phyloP scores from a whole-genome alignment of 2,113 vertebrate species.

The Heloderma charlesbogerti region DNA sequence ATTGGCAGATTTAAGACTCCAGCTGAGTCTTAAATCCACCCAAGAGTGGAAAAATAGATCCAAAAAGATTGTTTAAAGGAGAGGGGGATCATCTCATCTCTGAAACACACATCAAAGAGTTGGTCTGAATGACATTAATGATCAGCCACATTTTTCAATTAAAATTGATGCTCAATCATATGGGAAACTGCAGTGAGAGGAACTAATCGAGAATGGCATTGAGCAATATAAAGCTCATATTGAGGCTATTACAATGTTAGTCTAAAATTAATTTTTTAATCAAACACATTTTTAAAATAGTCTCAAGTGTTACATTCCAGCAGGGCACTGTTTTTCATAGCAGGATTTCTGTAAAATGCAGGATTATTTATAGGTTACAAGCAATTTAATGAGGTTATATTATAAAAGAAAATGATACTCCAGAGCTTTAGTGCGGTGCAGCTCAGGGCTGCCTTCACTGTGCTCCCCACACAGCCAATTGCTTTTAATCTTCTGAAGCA shows the following conservation, averaged over 20 bases:
- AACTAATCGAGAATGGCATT: slow-evolving; percentile 61
- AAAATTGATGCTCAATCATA: slow-evolving; percentile 49
- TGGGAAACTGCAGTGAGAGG: slow-evolving; percentile 40
- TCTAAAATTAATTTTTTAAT: slow-evolving; percentile 67
- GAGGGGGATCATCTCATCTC: slow-evolving; percentile 25
- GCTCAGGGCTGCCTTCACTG: slow-evolving; percentile 50
- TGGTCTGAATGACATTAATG: slow-evolving; percentile 32
- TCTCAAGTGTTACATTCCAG: slow-evolving; percentile 66
- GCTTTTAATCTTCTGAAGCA: slow-evolving; percentile 68
- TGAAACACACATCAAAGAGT: slow-evolving; percentile 18
- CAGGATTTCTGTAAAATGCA: slow-evolving; percentile 61
- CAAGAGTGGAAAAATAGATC: slow-evolving; percentile 32
- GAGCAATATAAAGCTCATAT: slow-evolving; percentile 53
- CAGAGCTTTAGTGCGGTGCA: slow-evolving; percentile 33
- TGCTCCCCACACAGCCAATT: slow-evolving; percentile 42
- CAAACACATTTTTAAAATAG: slow-evolving; percentile 65
- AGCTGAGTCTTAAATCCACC: slow-evolving; percentile 21
- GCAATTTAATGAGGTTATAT: slow-evolving; percentile 57
- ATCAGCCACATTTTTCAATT: slow-evolving; percentile 63
- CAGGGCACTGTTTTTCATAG: slow-evolving; percentile 53
- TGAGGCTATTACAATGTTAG: slow-evolving; percentile 56
- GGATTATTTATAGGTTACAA: slow-evolving; percentile 66
- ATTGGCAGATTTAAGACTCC: slow-evolving; percentile 38
- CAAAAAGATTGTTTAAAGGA: slow-evolving; percentile 44
- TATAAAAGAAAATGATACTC: slow-evolving; percentile 63